Percentiles rank a stretch among this genome's conserved stretches.
Conservation (phyloP, 2,888 invertebrate genomes). For the Patella ulyssiponensis region DNA sequence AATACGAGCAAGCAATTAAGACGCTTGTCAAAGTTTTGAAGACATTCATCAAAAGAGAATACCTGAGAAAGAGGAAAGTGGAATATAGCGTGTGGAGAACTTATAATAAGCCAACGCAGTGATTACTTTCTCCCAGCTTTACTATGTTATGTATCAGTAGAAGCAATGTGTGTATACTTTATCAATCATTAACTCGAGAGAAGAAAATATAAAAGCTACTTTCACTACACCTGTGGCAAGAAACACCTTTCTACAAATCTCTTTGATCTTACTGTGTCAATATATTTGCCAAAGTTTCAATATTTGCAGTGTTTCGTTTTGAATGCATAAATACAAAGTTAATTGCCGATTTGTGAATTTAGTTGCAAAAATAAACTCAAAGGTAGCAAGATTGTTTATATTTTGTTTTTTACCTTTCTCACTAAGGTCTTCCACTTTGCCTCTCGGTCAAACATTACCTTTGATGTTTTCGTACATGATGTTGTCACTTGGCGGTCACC, state of each 20-base stretch:
- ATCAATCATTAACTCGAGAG: background rate
- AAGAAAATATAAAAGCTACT: background rate
- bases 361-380: constrained; percentile 11
- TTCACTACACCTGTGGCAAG: background rate
- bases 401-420: constrained; percentile 4
- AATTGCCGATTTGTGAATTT: constrained; percentile 13
- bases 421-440: background rate
- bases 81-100: background rate
- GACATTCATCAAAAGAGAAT: constrained; percentile 7
- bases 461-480: constrained; percentile 9
- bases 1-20: background rate
- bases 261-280: background rate
- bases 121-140: background rate
- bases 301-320: constrained; percentile 9
- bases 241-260: constrained; percentile 2
- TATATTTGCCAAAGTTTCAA: constrained; percentile 7
- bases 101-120: background rate
- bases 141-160: too few relatives aligned
- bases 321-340: constrained; percentile 13
- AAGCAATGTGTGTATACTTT: too few relatives aligned
- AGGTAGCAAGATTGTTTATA: constrained; percentile 5
- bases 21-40: background rate
- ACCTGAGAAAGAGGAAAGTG: background rate
- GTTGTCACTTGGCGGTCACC: constrained; percentile 9
- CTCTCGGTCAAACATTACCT: constrained; percentile 5